These are phyloP conservation scores for Brachionus paranguensis DNA, from an alignment of 1,140 invertebrate genomes.

Conservation along the genomic window DNA sequence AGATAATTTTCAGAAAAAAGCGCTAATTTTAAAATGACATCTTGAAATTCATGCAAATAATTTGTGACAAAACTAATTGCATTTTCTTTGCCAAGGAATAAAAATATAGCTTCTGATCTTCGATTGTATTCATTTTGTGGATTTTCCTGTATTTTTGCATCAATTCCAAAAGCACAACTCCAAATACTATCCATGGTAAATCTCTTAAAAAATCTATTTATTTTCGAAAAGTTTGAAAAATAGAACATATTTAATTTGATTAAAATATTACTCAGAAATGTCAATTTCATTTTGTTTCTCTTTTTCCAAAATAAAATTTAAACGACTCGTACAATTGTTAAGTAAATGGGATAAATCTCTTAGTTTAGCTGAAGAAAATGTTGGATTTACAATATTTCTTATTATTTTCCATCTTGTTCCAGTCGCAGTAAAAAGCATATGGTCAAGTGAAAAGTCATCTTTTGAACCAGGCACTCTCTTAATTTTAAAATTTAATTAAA, in stretches of 20 bases:
- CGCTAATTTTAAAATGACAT: background rate
- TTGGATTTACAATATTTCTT: constrained; percentile 59
- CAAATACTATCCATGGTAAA: constrained; percentile 37
- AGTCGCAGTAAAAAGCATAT: constrained; percentile 45
- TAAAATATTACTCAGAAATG: constrained; percentile 45
- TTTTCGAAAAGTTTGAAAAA: background rate
- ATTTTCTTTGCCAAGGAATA: background rate
- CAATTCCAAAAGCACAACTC: constrained; percentile 27
- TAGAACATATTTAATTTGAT: too few relatives aligned
- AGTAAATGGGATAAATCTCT: constrained; percentile 52
- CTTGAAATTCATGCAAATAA: constrained; percentile 8
- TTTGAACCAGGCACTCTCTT: background rate
- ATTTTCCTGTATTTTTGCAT: constrained; percentile 5
- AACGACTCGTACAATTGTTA: constrained; percentile 45
- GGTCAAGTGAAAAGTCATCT: background rate
- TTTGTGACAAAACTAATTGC: background rate
- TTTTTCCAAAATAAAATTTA: constrained; percentile 45
- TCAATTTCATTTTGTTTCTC: constrained; percentile 44
- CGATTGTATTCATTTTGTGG: constrained; percentile 18
- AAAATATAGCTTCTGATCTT: background rate
- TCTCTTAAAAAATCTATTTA: constrained; percentile 38
- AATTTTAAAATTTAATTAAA: background rate
- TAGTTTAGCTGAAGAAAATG: constrained; percentile 62
- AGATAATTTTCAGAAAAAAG: background rate
- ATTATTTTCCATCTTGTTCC: constrained; percentile 59